Conservation (phyloP, 1,140 invertebrate genomes). For the Drosophila athabasca region DNA sequence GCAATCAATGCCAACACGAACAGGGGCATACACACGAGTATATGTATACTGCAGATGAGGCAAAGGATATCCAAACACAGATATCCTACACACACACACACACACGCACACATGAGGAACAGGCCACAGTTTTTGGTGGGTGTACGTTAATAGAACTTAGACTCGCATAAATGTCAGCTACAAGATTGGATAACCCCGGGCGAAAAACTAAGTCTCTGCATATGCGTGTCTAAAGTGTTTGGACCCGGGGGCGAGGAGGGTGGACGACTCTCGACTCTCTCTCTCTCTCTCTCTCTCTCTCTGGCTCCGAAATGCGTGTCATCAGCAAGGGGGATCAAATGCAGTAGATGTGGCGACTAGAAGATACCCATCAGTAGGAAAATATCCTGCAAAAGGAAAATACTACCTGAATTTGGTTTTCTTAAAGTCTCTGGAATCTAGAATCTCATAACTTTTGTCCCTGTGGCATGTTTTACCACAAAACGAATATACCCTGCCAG, state of each 20-base stretch:
- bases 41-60: neutral
- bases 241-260: slow-evolving; percentile 2
- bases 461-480: too few species aligned
- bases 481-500: neutral
- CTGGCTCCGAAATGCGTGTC: slow-evolving; percentile 23
- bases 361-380: neutral
- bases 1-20: slow-evolving; percentile 63
- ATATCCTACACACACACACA: slow-evolving; percentile 5
- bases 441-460: too few species aligned
- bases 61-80: slow-evolving; percentile 27
- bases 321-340: neutral
- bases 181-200: slow-evolving; percentile 74
- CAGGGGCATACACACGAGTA: slow-evolving; percentile 6
- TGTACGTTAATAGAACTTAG: slow-evolving; percentile 65
- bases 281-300: neutral
- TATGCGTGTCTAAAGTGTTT: slow-evolving; percentile 58
- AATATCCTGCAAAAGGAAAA: too few species aligned
- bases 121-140: slow-evolving; percentile 9
- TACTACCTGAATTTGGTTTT: neutral
- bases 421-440: too few species aligned
- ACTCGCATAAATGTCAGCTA: slow-evolving; percentile 79
- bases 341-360: neutral
- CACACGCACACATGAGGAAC: neutral
- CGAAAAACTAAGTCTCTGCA: slow-evolving; percentile 70
- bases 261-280: neutral